Base-by-base conservation (phyloP, 2,888 invertebrate genomes). In the Helleia helle region DNA sequence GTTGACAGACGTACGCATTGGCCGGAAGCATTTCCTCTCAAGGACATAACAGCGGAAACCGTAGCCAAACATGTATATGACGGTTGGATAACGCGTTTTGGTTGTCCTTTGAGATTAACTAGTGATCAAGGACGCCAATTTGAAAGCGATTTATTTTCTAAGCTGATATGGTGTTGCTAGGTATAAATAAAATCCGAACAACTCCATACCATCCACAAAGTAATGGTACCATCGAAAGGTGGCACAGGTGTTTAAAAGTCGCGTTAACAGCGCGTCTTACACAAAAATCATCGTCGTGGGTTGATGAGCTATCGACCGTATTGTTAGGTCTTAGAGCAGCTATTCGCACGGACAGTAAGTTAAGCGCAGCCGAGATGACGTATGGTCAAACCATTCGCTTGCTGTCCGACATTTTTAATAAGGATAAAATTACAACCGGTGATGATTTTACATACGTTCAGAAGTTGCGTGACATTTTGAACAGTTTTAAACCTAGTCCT, bases 81-180 rank as follows among this genome's bases (percentile, higher is more conserved):
- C 0, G 36, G 41, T 6, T 54, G 54, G 52, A 47, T 54, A n/a
- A 25, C 40, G 2, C 38, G 44, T 7, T 47, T 39, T 9, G 47
- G 44, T 14, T 41, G 38, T 24, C 44, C 41, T 7, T 13, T 30
- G 7, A 34, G 22, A 8, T 12, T 46, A 14, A 46, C 43, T 0
- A 43, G 36, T 14, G 47, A 43, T 24, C 42, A 46, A 24, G 48
- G 49, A 2, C 39, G 49, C 0, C 51, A 51, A 25, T 53, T 53
- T 22, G 54, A 66, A 14, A 65, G 64, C 1, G 50, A 53, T 2
- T 60, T 65, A 27, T n/a, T n/a, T n/a, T n/a, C n/a, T n/a, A n/a
- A n/a, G n/a, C n/a, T n/a, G n/a, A n/a, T n/a, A n/a, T n/a, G n/a
- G n/a, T n/a, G n/a, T n/a, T n/a, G n/a, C n/a, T n/a, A n/a, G n/a